Percentiles rank a stretch among this genome's conserved stretches.
Evolutionary conservation across 2,888 invertebrate genomes (phyloP).

Genomic region (Rhingia campestris): DNA sequence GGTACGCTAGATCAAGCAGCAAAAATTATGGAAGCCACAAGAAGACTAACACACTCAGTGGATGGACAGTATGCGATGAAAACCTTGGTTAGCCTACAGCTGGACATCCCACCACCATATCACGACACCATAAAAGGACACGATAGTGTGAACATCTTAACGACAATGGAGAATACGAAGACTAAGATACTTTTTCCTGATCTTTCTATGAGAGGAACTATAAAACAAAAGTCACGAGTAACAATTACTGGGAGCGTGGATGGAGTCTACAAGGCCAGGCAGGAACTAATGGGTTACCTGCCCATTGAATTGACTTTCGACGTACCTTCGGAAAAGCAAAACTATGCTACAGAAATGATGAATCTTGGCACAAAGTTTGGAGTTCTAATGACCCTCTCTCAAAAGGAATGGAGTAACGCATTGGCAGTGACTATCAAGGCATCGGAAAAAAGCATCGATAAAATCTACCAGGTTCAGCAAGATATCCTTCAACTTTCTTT

Average conservation of each 20-base stretch:
- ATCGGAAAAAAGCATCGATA: slow-evolving; percentile 92
- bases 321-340: slow-evolving; percentile 88
- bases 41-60: slow-evolving; percentile 90
- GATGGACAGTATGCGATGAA: slow-evolving; percentile 87
- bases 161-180: slow-evolving; percentile 93
- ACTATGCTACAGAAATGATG: slow-evolving; percentile 85
- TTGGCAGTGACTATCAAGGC: slow-evolving; percentile 95
- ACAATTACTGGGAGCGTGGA: slow-evolving; percentile 94
- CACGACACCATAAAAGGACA: slow-evolving; percentile 94
- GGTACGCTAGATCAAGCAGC: slow-evolving; percentile 95
- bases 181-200: slow-evolving; percentile 97
- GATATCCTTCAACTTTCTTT: slow-evolving; percentile 88
- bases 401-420: slow-evolving; percentile 94
- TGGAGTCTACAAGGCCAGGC: slow-evolving; percentile 94
- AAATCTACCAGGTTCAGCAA: slow-evolving; percentile 95
- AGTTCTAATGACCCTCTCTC: slow-evolving; percentile 92
- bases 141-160: slow-evolving; percentile 90
- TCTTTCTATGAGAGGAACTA: slow-evolving; percentile 82
- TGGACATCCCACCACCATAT: slow-evolving; percentile 97
- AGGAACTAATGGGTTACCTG: slow-evolving; percentile 94
- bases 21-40: slow-evolving; percentile 95
- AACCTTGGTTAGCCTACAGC: slow-evolving; percentile 71
- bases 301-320: slow-evolving; percentile 97
- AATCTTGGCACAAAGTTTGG: slow-evolving; percentile 90
- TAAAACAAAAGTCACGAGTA: slow-evolving; percentile 93